phyloP scores from a whole-genome alignment of 1,140 invertebrate genomes.

The Prorops nasuta region DNA sequence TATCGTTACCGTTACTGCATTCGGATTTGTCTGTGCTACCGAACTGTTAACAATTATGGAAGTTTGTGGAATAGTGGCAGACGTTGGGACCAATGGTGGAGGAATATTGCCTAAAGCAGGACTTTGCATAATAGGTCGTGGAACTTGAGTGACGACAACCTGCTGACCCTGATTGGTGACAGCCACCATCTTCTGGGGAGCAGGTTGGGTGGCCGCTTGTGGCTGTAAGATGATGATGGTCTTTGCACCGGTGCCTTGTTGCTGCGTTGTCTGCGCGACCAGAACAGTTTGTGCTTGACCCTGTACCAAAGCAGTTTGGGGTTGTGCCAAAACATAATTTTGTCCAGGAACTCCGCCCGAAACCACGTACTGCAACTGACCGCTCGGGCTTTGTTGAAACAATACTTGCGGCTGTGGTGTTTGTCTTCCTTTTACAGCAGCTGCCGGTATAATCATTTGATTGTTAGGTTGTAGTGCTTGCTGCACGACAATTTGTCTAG shows the following conservation, averaged over 20 bases:
- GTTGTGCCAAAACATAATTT: slow-evolving; percentile 66
- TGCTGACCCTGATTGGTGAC: slow-evolving; percentile 68
- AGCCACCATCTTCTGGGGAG: slow-evolving; percentile 62
- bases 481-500: slow-evolving; percentile 50
- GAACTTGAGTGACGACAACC: slow-evolving; percentile 61
- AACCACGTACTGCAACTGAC: slow-evolving; percentile 58
- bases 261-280: slow-evolving; percentile 63
- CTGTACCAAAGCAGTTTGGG: slow-evolving; percentile 62
- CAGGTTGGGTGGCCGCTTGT: slow-evolving; percentile 49
- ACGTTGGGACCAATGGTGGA: slow-evolving; percentile 49
- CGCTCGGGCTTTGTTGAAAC: slow-evolving; percentile 45
- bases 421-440: slow-evolving; percentile 43
- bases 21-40: slow-evolving; percentile 35
- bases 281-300: slow-evolving; percentile 65
- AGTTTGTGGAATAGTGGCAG: slow-evolving; percentile 50
- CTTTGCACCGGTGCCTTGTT: slow-evolving; percentile 64
- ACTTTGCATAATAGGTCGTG: slow-evolving; percentile 57
- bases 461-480: slow-evolving; percentile 57
- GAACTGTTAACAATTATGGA: slow-evolving; percentile 51
- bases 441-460: slow-evolving; percentile 48
- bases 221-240: slow-evolving; percentile 74
- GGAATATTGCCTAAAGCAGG: slow-evolving; percentile 52
- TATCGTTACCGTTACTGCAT: slow-evolving; percentile 36
- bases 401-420: slow-evolving; percentile 52
- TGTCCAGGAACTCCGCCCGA: slow-evolving; percentile 57